These are phyloP conservation scores for Pseudotriccus pelzelni DNA, from an alignment of 2,797 vertebrate species.

Conservation along the genomic window DNA sequence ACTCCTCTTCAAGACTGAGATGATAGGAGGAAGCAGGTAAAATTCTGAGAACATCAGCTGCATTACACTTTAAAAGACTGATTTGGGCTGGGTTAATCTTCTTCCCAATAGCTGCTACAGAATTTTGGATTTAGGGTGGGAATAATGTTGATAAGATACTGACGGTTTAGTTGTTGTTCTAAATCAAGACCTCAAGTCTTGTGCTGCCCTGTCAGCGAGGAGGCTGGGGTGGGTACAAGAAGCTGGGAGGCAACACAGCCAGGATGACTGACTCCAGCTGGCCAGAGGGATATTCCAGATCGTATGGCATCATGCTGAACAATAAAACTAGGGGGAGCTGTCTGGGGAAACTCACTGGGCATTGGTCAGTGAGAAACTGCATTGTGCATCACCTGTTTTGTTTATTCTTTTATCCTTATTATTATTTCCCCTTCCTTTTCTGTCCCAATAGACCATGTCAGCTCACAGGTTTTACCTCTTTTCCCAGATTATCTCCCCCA, in stretches of 20 bases:
- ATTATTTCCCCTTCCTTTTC: not conserved
- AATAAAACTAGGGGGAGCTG: not conserved
- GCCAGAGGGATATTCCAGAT: not conserved
- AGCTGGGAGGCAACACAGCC: not conserved
- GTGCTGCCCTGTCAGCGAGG: rapidly evolving
- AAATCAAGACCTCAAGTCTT: not conserved
- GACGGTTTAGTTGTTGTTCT: not conserved
- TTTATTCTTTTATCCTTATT: not conserved
- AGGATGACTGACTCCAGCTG: not conserved
- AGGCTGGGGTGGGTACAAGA: not conserved
- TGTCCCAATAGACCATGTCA: not conserved
- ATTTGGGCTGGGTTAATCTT: not conserved
- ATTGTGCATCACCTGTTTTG: not conserved
- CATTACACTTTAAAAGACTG: not conserved
- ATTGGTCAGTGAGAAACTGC: not conserved
- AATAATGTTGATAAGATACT: not conserved
- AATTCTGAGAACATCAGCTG: not conserved
- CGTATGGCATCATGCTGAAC: not conserved
- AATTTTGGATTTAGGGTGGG: not conserved
- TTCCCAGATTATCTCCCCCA: not conserved
- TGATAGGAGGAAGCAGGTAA: not conserved
- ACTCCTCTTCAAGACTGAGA: not conserved
- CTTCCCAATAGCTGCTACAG: not conserved
- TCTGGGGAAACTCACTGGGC: not conserved
- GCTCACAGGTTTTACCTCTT: not conserved